phyloP scores from a whole-genome alignment of 2,888 invertebrate species.

The Calliopum simillimum region DNA sequence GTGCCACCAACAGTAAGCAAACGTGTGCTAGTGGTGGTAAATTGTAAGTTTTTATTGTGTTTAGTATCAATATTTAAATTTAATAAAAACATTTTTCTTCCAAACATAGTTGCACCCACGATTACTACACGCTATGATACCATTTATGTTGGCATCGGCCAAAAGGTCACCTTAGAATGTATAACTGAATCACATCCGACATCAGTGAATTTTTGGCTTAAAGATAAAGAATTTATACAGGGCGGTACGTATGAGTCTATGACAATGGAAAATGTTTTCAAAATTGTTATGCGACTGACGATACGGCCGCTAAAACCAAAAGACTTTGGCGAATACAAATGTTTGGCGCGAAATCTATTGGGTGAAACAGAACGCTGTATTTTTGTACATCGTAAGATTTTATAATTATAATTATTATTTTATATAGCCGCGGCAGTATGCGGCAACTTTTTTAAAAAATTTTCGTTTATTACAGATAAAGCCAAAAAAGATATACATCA shows the following conservation, averaged over 20 bases:
- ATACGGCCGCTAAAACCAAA: conserved; percentile 74
- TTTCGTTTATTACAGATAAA: conserved; percentile 52
- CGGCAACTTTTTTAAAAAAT: conserved; percentile 4
- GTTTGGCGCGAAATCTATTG: conserved; percentile 83
- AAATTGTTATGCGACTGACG: conserved; percentile 79
- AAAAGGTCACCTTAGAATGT: conserved; percentile 64
- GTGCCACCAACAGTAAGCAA: conserved; percentile 67
- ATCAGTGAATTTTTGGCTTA: conserved; percentile 65
- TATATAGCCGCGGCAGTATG: neutral
- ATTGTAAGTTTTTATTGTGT: conserved; percentile 57
- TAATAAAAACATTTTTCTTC: conserved; percentile 38
- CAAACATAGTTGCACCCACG: conserved; percentile 62
- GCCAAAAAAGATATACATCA: conserved; percentile 61
- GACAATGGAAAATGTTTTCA: conserved; percentile 79
- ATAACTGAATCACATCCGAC: conserved; percentile 65
- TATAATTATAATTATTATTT: neutral
- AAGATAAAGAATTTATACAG: conserved; percentile 63
- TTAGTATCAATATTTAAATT: neutral
- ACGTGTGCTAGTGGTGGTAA: conserved; percentile 62
- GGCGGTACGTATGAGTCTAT: conserved; percentile 67
- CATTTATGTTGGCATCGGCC: conserved; percentile 63
- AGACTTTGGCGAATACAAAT: conserved; percentile 84
- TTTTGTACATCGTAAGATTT: conserved; percentile 58
- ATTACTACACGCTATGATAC: conserved; percentile 63
- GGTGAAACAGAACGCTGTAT: conserved; percentile 71